Evolutionary conservation across 1,140 invertebrate genomes (phyloP).

Genomic region (Pectinophora gossypiella): DNA sequence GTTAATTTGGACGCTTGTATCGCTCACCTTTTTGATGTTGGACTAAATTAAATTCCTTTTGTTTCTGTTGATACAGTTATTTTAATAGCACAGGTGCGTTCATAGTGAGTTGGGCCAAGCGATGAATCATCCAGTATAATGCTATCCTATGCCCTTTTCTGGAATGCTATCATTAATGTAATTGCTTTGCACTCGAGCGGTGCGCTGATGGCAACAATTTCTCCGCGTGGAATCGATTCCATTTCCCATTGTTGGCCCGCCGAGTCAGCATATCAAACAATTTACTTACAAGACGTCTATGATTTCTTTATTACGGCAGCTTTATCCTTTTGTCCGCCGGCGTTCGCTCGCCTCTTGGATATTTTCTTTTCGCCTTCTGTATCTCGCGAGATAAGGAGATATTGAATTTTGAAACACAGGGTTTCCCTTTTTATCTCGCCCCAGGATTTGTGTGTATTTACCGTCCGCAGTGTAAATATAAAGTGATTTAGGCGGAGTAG

Average conservation of each 20-base stretch:
- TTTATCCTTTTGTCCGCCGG: constrained; percentile 46
- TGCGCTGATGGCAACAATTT: constrained; percentile 32
- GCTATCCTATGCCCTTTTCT: constrained; percentile 31
- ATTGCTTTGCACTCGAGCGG: constrained; percentile 36
- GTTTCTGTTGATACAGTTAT: constrained; percentile 4
- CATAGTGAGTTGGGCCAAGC: too few species aligned
- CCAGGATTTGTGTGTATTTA: constrained; percentile 29
- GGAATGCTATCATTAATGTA: constrained; percentile 45
- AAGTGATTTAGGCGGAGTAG: constrained; percentile 30
- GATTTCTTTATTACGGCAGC: constrained; percentile 56
- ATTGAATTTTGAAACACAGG: constrained; percentile 63
- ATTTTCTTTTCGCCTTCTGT: constrained; percentile 36
- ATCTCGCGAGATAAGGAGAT: constrained; percentile 50
- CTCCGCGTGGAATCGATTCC: constrained; percentile 36
- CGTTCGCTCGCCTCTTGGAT: constrained; percentile 30
- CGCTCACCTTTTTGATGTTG: constrained; percentile 31
- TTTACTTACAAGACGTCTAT: constrained; percentile 55
- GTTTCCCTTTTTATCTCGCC: constrained; percentile 47
- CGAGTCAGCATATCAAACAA: constrained; percentile 51
- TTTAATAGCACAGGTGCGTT: not conserved
- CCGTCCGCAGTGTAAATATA: constrained; percentile 16
- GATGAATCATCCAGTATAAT: constrained; percentile 33
- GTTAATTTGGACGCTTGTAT: constrained; percentile 41
- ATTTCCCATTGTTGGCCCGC: constrained; percentile 29
- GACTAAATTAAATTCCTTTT: constrained; percentile 28